Evolutionary conservation across 2,797 vertebrate genomes (phyloP).

Genomic region (Pogonophryne albipinna): DNA sequence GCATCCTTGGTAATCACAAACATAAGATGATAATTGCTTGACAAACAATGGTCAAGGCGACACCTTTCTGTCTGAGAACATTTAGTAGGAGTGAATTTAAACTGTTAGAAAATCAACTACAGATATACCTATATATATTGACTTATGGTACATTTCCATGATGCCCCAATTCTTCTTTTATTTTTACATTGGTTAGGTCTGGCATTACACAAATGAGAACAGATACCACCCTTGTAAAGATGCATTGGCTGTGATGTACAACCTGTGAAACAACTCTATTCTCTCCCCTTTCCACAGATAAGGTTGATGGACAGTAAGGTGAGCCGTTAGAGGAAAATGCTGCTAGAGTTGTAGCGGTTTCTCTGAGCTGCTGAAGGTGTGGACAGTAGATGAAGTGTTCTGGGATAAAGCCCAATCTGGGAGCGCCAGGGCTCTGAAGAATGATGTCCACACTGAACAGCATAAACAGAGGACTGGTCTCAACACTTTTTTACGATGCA

Average conservation of each 20-base stretch:
- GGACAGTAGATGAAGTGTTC: constrained; percentile 74
- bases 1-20: too few relatives aligned
- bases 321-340: constrained; percentile 42
- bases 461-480: constrained; percentile 10
- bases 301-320: constrained; percentile 80
- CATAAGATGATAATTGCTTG: too few relatives aligned
- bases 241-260: background rate
- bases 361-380: constrained; percentile 59
- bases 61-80: too few relatives aligned
- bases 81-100: too few relatives aligned
- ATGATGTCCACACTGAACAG: constrained; percentile 52
- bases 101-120: too few relatives aligned
- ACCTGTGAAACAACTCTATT: background rate
- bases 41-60: too few relatives aligned
- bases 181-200: too few relatives aligned
- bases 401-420: constrained; percentile 72
- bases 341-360: constrained; percentile 1
- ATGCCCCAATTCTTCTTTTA: too few relatives aligned
- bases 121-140: too few relatives aligned
- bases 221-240: background rate
- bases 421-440: constrained; percentile 73
- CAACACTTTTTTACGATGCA: constrained; percentile 31
- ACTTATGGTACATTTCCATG: too few relatives aligned
- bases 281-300: constrained; percentile 58
- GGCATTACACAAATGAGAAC: background rate